These are phyloP conservation scores for Holothuria scabra DNA, from an alignment of 53 echinoderm and acorn worm species.

Conservation along the genomic window DNA sequence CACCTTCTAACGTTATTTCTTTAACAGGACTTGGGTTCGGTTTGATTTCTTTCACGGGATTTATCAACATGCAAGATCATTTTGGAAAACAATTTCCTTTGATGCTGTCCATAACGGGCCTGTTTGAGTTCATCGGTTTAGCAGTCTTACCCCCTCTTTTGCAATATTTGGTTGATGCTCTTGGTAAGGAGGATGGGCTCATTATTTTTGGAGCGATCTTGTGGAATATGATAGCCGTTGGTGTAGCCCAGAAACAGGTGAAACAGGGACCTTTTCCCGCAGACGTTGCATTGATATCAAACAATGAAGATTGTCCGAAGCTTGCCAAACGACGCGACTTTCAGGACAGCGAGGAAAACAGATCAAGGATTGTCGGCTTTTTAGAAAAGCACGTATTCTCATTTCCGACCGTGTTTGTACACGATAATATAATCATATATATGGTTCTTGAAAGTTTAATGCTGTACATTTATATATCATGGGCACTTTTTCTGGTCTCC, in stretches of 20 bases:
- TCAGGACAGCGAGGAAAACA: background rate
- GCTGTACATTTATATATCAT: background rate
- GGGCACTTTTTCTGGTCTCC: constrained; percentile 3
- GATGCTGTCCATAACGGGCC: background rate
- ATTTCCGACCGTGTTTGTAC: background rate
- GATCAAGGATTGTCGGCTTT: no score
- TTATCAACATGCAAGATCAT: background rate
- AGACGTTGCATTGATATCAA: background rate
- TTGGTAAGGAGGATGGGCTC: background rate
- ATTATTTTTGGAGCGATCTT: background rate
- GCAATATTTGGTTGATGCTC: background rate
- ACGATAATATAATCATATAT: background rate
- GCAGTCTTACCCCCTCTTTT: background rate
- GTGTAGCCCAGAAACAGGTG: background rate
- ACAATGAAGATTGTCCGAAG: background rate
- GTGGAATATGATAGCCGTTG: constrained; percentile 2
- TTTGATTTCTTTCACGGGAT: background rate
- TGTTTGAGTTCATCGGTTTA: background rate
- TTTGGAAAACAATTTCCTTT: background rate
- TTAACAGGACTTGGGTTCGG: constrained; percentile 10
- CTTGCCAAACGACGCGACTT: background rate
- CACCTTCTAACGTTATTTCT: no score
- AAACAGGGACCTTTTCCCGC: no score
- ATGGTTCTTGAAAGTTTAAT: background rate
- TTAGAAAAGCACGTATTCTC: no score